Base-by-base conservation (phyloP, 2,113 vertebrate species). In the Cepphus grylle region DNA sequence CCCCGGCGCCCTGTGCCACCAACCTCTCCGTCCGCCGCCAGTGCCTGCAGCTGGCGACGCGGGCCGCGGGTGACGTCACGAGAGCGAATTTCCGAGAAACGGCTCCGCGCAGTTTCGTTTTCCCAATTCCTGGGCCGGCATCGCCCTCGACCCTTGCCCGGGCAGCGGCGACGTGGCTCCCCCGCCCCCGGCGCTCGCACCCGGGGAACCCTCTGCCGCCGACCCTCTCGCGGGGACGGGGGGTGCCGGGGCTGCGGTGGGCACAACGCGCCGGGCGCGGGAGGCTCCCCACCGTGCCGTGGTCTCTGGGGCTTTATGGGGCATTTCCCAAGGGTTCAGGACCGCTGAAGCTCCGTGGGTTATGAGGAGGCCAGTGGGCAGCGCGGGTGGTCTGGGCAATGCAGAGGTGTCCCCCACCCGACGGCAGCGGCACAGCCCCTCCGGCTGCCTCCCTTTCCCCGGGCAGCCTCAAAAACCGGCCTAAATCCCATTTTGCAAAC, bases 181-280 rank as follows among this genome's bases (percentile, higher is more conserved):
- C 11, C 13, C 0, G 0, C 8, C 5, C 25, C 9, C 4, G 0
- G 16, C 19, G 27, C 1, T 17, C 1, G 1, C 11, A 14, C 8
- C 20, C 29, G 1, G 19, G 50, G 50, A 53, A 2, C 50, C 25
- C 22, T 22, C 29, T 18, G 2, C 8, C 43, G 38, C 21, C 3
- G 0, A 9, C 1, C 14, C 22, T 42, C 9, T 12, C 13, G 2
- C 2, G 32, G 71, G 55, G 32, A 6, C 6, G 11, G 59, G 52
- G 13, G 9, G 5, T 15, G 50, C 5, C 2, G 22, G 43, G 8
- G 7, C 16, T 40, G 43, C 3, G 3, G 21, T 3, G 25, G 56
- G 42, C 27, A 36, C 17, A 40, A 26, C 0, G 6, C 2, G 0
- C 23, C 1, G 8, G 21, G 58, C 15, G 13, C 1, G 8, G 21